A percentile compares a stretch with the other conserved stretches of the same genome.
These are phyloP conservation scores for Verasper variegatus DNA, from an alignment of 2,113 vertebrate genomes.

Conservation along the genomic window DNA sequence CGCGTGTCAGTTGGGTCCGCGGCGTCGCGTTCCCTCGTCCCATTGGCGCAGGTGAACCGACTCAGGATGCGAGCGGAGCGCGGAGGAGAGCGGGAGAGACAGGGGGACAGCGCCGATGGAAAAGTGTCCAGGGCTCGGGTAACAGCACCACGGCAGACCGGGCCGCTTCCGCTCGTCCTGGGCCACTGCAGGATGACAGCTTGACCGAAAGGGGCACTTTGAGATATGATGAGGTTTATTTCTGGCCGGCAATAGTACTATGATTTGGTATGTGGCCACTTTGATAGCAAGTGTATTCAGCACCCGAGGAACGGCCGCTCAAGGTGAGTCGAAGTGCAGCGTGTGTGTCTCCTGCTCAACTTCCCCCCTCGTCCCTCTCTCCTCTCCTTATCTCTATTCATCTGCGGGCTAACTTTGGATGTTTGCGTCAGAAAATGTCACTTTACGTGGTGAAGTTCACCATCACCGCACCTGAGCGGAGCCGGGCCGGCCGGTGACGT, in stretches of 20 bases:
- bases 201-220: constrained; percentile 84
- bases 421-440: constrained; percentile 23
- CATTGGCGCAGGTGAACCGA: constrained; percentile 81
- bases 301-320: constrained; percentile 93
- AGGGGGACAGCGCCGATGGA: constrained; percentile 77
- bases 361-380: constrained; percentile 20
- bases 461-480: constrained; percentile 53
- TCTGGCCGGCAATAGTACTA: constrained; percentile 91
- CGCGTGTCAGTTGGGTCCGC: constrained; percentile 80
- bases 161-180: constrained; percentile 64
- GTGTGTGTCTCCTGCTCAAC: constrained; percentile 47
- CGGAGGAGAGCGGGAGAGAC: constrained; percentile 76
- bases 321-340: constrained; percentile 96
- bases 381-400: neutral
- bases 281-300: constrained; percentile 99
- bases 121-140: constrained; percentile 82
- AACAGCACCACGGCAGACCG: constrained; percentile 67
- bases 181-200: constrained; percentile 71
- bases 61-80: constrained; percentile 78
- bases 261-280: constrained; percentile 99
- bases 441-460: constrained; percentile 58
- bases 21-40: constrained; percentile 71
- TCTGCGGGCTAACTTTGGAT: constrained; percentile 14
- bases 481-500: constrained; percentile 10
- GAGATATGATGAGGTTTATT: constrained; percentile 91